Percentiles rank a stretch among this genome's conserved stretches.
Evolutionary conservation across 2,888 invertebrate genomes (phyloP).

Genomic region (Drosophila prolongata): DNA sequence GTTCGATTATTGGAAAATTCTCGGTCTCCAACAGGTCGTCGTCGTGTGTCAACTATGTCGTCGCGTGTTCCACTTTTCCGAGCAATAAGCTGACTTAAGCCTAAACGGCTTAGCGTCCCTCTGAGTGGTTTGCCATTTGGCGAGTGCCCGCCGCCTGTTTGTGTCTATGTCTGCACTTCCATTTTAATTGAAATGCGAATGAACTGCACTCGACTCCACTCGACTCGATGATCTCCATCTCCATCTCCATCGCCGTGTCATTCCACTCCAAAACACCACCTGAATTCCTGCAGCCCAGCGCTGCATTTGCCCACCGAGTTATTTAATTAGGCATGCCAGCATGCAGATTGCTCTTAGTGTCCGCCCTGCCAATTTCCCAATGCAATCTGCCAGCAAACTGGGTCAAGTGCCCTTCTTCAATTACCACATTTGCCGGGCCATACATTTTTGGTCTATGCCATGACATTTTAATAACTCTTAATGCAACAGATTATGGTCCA

Average conservation of each 20-base stretch:
- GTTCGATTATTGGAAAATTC: constrained; percentile 48
- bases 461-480: constrained; percentile 53
- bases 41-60: constrained; percentile 46
- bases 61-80: constrained; percentile 54
- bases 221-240: constrained; percentile 2
- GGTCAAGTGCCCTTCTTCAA: constrained; percentile 58
- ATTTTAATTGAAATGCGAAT: constrained; percentile 65
- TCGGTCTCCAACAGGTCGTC: constrained; percentile 41
- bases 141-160: constrained; percentile 19
- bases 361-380: constrained; percentile 35
- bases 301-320: constrained; percentile 40
- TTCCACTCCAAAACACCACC: constrained; percentile 30
- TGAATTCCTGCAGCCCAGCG: constrained; percentile 7
- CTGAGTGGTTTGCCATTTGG: constrained; percentile 47
- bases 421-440: constrained; percentile 48
- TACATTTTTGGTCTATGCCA: constrained; percentile 33
- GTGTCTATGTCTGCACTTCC: constrained; percentile 22
- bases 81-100: constrained; percentile 60
- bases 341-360: constrained; percentile 22
- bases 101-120: constrained; percentile 57
- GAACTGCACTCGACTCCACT: constrained; percentile 45
- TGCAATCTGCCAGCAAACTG: constrained; percentile 22
- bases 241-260: constrained; percentile 11
- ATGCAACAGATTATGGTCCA: constrained; percentile 46
- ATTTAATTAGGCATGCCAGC: constrained; percentile 59